Conservation (phyloP, 2,888 invertebrate genomes). For the Entomobrya multifasciata region DNA sequence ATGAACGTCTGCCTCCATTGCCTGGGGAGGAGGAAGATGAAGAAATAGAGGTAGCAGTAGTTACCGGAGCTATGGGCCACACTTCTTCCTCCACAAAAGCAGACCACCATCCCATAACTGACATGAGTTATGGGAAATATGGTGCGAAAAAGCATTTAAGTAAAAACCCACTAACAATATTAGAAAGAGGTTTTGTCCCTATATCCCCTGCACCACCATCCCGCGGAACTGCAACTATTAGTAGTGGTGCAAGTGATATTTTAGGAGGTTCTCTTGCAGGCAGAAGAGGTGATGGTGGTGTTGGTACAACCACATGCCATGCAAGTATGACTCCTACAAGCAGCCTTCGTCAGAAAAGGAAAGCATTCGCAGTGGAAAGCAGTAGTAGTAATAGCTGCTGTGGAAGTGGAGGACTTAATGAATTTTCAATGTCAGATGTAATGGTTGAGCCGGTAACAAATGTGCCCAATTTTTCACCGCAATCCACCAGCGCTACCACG, state of each 20-base stretch:
- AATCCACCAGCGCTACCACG: constrained; percentile 49
- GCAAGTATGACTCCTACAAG: constrained; percentile 40
- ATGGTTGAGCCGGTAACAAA: constrained; percentile 72
- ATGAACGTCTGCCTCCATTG: constrained; percentile 38
- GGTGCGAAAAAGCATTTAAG: constrained; percentile 43
- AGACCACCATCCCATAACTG: constrained; percentile 48
- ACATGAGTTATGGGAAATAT: constrained; percentile 69
- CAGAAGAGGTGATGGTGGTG: constrained; percentile 39
- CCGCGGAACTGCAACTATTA: not conserved
- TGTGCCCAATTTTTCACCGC: constrained; percentile 73
- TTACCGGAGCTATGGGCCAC: constrained; percentile 16
- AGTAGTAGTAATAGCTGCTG: constrained; percentile 10
- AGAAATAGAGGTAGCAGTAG: constrained; percentile 48
- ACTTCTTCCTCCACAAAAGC: constrained; percentile 45
- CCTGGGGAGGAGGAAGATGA: constrained; percentile 14
- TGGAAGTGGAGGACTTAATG: constrained; percentile 66
- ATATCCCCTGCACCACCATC: constrained; percentile 62
- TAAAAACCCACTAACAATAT: constrained; percentile 40
- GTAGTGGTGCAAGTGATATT: constrained; percentile 30
- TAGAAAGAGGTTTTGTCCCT: constrained; percentile 60
- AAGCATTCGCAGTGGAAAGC: constrained; percentile 58
- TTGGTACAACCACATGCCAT: not conserved
- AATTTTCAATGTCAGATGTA: constrained; percentile 73
- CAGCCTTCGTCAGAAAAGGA: constrained; percentile 60
- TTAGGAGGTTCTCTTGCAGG: constrained; percentile 40